These are phyloP conservation scores for Elephantulus edwardii DNA, from an alignment of 2,113 vertebrate species.

Conservation along the genomic window DNA sequence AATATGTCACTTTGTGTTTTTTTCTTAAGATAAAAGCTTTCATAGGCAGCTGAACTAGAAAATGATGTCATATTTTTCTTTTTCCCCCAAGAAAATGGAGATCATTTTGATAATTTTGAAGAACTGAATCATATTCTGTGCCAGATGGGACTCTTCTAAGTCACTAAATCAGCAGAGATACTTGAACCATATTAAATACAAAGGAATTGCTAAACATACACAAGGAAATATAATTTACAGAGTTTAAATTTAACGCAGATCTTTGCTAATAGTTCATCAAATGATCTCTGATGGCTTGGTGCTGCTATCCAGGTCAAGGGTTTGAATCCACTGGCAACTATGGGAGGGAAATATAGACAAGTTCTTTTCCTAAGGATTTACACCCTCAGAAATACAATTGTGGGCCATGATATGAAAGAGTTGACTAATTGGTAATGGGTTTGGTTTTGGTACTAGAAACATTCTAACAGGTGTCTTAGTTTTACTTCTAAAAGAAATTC, in stretches of 20 bases:
- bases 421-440: too few species aligned
- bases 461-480: not conserved
- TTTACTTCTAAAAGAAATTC: not conserved
- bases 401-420: too few species aligned
- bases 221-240: not conserved
- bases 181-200: not conserved
- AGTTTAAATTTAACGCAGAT: not conserved
- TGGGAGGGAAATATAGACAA: too few species aligned
- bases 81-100: not conserved
- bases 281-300: too few species aligned
- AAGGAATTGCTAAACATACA: not conserved
- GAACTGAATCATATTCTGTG: not conserved
- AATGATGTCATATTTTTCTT: not conserved
- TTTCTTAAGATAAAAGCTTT: not conserved
- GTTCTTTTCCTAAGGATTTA: too few species aligned
- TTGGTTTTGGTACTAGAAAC: too few species aligned
- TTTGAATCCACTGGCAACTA: too few species aligned
- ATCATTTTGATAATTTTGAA: not conserved
- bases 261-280: not conserved
- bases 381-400: not conserved
- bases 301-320: too few species aligned
- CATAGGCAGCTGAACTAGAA: not conserved
- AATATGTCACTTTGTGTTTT: not conserved
- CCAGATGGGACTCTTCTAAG: not conserved
- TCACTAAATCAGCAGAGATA: slow-evolving; percentile 16